These are phyloP conservation scores for Acanthosepion esculentum DNA, from an alignment of 2,888 invertebrate genomes.

Conservation along the genomic window DNA sequence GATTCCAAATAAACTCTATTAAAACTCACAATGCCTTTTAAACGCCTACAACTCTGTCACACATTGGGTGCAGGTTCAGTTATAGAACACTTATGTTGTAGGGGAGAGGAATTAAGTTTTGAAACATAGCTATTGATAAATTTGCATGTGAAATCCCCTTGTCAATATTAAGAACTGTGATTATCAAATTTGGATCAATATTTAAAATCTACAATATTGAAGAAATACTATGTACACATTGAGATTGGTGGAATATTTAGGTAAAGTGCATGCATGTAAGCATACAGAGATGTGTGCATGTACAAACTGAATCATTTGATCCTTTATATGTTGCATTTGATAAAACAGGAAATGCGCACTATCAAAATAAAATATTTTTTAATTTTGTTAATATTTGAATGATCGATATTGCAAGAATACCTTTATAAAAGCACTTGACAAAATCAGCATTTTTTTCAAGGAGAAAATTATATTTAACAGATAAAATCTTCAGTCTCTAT, in stretches of 20 bases:
- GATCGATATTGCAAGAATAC: too few relatives aligned
- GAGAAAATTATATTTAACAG: too few relatives aligned
- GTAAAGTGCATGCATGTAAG: not conserved
- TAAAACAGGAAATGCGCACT: not conserved
- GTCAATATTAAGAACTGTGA: not conserved
- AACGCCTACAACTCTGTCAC: not conserved
- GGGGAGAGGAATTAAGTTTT: not conserved
- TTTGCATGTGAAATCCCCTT: not conserved
- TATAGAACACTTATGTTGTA: not conserved
- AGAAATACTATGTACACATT: not conserved
- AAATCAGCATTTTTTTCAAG: too few relatives aligned
- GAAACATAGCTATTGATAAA: not conserved
- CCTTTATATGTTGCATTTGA: not conserved
- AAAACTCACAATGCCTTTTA: not conserved
- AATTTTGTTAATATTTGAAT: not conserved
- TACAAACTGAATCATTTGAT: not conserved
- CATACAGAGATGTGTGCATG: not conserved
- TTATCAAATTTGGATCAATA: constrained; percentile 18
- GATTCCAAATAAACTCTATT: constrained; percentile 6
- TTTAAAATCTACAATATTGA: not conserved
- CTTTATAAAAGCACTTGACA: too few relatives aligned
- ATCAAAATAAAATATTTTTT: not conserved
- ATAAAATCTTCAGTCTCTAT: too few relatives aligned
- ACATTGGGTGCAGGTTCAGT: not conserved
- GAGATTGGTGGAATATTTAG: not conserved